Evolutionary conservation across 2,888 invertebrate genomes (phyloP).

Genomic region (Gari tellinella): DNA sequence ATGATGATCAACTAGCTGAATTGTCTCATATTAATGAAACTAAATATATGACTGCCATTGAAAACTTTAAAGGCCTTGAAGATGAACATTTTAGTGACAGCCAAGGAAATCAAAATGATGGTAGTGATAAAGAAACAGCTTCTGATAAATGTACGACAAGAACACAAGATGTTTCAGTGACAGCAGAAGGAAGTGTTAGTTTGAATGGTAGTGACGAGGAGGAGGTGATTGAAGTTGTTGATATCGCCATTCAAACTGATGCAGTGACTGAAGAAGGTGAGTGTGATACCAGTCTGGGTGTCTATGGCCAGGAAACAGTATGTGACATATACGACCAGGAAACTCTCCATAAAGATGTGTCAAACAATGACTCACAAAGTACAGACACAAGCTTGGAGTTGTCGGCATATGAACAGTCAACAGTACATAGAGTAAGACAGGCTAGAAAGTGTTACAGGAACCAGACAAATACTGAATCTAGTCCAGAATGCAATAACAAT

Average conservation of each 20-base stretch:
- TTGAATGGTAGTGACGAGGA: background rate
- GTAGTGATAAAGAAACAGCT: too few species aligned
- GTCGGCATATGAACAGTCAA: too few species aligned
- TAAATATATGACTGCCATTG: conserved; percentile 44
- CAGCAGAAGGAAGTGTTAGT: background rate
- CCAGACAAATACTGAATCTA: too few species aligned
- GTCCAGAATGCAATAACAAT: too few species aligned
- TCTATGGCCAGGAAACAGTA: background rate
- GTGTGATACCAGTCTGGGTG: background rate
- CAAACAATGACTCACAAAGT: background rate
- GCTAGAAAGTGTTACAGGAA: background rate
- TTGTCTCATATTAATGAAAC: conserved; percentile 25
- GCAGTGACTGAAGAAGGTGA: background rate
- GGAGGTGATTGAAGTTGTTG: conserved; percentile 36
- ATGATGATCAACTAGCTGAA: background rate
- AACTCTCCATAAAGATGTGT: too few species aligned
- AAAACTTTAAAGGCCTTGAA: conserved; percentile 18
- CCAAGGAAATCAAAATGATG: background rate
- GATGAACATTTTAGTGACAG: background rate
- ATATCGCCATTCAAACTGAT: conserved; percentile 50
- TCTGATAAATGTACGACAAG: background rate
- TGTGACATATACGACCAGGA: too few species aligned
- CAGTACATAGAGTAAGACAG: too few species aligned
- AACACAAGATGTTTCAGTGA: conserved; percentile 1
- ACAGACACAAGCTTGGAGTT: too few species aligned